Evolutionary conservation across 1,140 invertebrate species (phyloP), one percentile per base, ranked within the genome.

Genomic region (Ooceraea biroi): DNA sequence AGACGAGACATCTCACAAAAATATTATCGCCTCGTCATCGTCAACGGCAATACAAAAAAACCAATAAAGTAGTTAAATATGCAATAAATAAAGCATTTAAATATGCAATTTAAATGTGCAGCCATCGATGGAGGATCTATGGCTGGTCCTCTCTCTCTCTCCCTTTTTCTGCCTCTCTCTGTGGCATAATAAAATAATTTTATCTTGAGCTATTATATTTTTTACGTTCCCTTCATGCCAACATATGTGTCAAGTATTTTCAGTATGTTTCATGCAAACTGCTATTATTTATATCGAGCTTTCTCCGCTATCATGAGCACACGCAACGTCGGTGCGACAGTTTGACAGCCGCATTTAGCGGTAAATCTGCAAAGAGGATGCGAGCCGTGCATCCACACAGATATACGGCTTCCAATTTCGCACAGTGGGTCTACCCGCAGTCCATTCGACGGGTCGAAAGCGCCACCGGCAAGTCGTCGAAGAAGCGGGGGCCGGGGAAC

Each of bases 401-500:
- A 80, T 80, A 46, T 80, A 80, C 30, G 52, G 76, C 65, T 80
- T 80, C 65, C 65, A 80, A 66, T 77, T 77, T 77, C 60, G 46
- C 44, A 65, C 52, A 57, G 69, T 58, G 71, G 19, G 44, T 61
- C 30, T 44, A 66, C 46, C 60, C 63, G 63, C 76, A 55, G 25
- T 80, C 30, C 65, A 58, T 58, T 80, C 55, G 52, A 57, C 55
- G 71, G 84, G 58, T 57, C 66, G 86, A 85, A 83, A 88, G 66
- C 72, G 41, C 58, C 71, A 80, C 71, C 72, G 86, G 72, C 69
- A 44, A 82, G 72, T 77, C 76, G 86, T 44, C 83, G 78, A 78
- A 84, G 83, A 83, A 83, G 58, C 72, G 80, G 77, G 77, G 58
- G 73, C 25, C 44, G 25, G 65, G 65, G 83, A 88, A 88, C 87